These are phyloP conservation scores for Caenorhabditis macrosperma DNA, from an alignment of 2,888 invertebrate genomes.

Conservation along the genomic window DNA sequence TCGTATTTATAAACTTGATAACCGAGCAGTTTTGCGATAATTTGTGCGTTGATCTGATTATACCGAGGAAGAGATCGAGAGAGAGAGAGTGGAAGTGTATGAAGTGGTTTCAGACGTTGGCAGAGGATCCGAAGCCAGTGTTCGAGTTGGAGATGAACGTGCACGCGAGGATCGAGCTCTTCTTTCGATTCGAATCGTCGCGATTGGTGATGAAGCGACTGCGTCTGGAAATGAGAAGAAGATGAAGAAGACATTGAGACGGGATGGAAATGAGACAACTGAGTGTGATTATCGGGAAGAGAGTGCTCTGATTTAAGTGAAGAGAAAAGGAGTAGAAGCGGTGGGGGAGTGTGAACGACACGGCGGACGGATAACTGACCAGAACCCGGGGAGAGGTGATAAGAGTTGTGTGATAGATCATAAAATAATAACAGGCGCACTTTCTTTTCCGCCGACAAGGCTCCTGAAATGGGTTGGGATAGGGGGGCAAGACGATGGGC, in stretches of 20 bases:
- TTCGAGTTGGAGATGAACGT: constrained; percentile 56
- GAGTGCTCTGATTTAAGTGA: neutral
- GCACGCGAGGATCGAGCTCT: constrained; percentile 57
- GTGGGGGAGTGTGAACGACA: constrained; percentile 15
- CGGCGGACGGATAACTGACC: constrained; percentile 30
- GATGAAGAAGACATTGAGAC: too few relatives aligned
- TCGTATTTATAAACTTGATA: constrained; percentile 56
- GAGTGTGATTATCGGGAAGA: neutral
- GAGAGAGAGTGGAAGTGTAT: neutral
- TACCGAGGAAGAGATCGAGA: neutral
- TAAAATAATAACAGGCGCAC: constrained; percentile 40
- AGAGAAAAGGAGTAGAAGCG: neutral
- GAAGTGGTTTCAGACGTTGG: constrained; percentile 32
- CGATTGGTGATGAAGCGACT: constrained; percentile 40
- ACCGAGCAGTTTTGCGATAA: constrained; percentile 23
- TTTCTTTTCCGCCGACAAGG: constrained; percentile 47
- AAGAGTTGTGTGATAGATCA: neutral
- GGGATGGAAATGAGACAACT: neutral
- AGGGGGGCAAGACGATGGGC: neutral
- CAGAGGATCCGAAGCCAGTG: constrained; percentile 43
- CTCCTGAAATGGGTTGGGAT: constrained; percentile 38
- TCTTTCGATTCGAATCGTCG: constrained; percentile 43
- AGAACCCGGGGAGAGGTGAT: neutral
- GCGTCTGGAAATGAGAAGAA: constrained; percentile 23
- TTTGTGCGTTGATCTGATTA: constrained; percentile 11